phyloP scores from a whole-genome alignment of 2,113 vertebrate genomes.

The Pluvialis apricaria region DNA sequence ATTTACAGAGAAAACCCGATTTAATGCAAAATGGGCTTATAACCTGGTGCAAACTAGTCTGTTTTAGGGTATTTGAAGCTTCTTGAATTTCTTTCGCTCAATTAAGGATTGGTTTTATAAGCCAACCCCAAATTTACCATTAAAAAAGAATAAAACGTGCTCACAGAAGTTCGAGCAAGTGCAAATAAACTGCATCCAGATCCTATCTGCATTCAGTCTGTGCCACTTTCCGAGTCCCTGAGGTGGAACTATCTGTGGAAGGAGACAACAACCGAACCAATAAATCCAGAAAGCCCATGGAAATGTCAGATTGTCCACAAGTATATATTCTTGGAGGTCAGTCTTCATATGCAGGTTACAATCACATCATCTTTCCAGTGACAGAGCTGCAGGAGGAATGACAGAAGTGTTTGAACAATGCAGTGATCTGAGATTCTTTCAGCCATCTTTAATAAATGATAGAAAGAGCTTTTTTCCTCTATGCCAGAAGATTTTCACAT shows the following conservation, averaged over 20 bases:
- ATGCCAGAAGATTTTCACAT: neutral
- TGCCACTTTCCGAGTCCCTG: neutral
- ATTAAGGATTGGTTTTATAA: slow-evolving; percentile 7
- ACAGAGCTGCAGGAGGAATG: neutral
- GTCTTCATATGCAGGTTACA: neutral
- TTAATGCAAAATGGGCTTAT: slow-evolving; percentile 52
- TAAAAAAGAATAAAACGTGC: neutral
- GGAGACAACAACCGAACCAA: neutral
- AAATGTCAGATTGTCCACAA: neutral
- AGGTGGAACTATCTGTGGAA: neutral
- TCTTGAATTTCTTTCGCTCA: neutral
- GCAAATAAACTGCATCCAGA: neutral
- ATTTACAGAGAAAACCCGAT: slow-evolving; percentile 40
- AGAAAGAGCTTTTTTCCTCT: neutral
- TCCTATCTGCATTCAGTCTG: neutral
- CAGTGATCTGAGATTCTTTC: neutral
- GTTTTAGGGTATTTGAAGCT: slow-evolving; percentile 7
- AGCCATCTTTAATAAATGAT: slow-evolving; percentile 33
- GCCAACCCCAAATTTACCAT: neutral
- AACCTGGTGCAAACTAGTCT: neutral
- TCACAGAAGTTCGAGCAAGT: neutral
- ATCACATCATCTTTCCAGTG: neutral
- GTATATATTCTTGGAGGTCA: neutral
- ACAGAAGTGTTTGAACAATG: neutral
- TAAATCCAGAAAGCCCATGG: neutral